Evolutionary conservation across 2,797 vertebrate species (phyloP).

Genomic region (Tokudaia tokunoshimensis): DNA sequence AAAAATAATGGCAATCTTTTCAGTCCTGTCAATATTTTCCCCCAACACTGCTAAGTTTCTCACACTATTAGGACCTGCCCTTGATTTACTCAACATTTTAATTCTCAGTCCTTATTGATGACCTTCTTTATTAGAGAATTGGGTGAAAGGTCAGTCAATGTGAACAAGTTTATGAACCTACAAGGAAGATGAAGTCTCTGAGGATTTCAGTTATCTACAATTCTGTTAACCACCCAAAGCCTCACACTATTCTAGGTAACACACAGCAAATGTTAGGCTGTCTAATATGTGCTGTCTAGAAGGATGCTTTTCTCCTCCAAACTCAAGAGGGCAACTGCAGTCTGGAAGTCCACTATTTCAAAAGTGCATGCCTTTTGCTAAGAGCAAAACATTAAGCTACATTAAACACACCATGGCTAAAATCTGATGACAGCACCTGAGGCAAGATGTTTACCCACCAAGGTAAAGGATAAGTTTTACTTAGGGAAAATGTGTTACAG

Average conservation of each 20-base stretch:
- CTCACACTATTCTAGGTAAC: background rate
- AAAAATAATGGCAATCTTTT: background rate
- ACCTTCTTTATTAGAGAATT: background rate
- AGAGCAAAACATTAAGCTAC: background rate
- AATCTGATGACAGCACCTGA: background rate
- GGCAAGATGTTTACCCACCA: background rate
- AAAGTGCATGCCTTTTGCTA: constrained; percentile 45
- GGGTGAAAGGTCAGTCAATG: background rate
- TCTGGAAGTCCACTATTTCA: background rate
- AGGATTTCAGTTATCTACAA: background rate
- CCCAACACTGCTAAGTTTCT: background rate
- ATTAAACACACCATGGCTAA: constrained; percentile 4
- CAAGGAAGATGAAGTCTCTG: background rate
- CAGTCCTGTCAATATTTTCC: no score
- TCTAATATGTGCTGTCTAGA: background rate
- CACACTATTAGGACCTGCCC: background rate
- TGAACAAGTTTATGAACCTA: background rate
- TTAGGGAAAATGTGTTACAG: constrained; percentile 18
- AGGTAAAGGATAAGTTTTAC: background rate
- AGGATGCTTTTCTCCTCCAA: background rate
- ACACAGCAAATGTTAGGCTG: background rate
- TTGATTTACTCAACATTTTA: background rate
- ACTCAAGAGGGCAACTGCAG: background rate
- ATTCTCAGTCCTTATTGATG: background rate
- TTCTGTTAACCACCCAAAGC: background rate